Evolutionary conservation across 2,888 invertebrate species (phyloP), one percentile per base, ranked within the genome.

Genomic region (Drosophila multiciliata): DNA sequence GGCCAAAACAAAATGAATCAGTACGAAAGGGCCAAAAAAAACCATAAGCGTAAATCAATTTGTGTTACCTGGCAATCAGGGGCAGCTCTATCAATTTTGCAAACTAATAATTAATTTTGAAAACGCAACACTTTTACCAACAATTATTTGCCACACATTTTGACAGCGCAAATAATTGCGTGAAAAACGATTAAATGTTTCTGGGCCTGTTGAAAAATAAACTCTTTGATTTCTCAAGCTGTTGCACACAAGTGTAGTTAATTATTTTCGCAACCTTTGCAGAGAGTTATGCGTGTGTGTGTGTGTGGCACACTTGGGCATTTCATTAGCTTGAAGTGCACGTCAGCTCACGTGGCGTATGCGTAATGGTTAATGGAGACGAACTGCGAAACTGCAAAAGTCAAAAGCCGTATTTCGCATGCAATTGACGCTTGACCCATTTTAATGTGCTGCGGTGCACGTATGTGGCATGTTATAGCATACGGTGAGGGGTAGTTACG

Each of bases 11-110:
- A 15, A 9, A 12, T 15, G 12, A 1, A 8, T 33, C 33, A 11
- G 35, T 9, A 23, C 52, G 15, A 15, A 33, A 53, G 1, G 20
- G 15, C 9, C 8, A 45, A 45, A 35, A 11, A 69, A 53, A 70
- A 55, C 65, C 54, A 54, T 69, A 83, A 69, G 69, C 72, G 73
- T 77, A 77, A 75, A 89, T 77, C 77, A 82, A 82, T 84, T 87
- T 75, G 65, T 66, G 60, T 58, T 61, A 62, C 23, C 66, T 55
- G 65, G 32, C 76, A 73, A 77, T 80, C 65, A 63, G 66, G 48
- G 15, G 32, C 62, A 52, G 38, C 49, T 67, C 62, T 49, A 68
- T 69, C 76, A 87, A 81, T 83, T 76, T 75, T 67, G 68, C 66
- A 74, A 74, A 73, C 78, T 78, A 66, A 63, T 75, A 86, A 87